These are phyloP conservation scores for Brevimyrus niger DNA, from an alignment of 2,113 vertebrate species.

Conservation along the genomic window DNA sequence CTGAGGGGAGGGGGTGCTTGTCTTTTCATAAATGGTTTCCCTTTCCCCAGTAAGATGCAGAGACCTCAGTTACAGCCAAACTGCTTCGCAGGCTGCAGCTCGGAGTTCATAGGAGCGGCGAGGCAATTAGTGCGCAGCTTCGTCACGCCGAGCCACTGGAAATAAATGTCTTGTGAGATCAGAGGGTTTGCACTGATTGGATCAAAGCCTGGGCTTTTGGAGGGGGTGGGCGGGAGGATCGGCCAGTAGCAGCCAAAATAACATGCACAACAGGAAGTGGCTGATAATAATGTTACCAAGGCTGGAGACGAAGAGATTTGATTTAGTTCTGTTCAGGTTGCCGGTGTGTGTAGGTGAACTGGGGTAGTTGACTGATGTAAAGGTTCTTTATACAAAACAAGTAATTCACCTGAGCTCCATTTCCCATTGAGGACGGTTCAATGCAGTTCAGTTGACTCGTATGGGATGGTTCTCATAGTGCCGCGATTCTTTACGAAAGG, in stretches of 20 bases:
- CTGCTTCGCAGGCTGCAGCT: background rate
- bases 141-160: background rate
- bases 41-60: background rate
- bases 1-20: background rate
- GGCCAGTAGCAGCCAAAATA: background rate
- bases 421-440: background rate
- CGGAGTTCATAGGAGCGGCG: background rate
- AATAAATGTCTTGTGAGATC: background rate
- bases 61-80: background rate
- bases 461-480: background rate
- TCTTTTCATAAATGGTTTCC: background rate
- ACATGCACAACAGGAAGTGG: constrained; percentile 8
- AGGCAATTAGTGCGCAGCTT: background rate
- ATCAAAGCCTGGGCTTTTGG: background rate
- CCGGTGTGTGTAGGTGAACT: background rate
- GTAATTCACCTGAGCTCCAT: background rate
- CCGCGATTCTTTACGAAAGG: background rate
- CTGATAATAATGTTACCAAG: background rate
- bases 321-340: background rate
- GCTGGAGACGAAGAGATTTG: background rate
- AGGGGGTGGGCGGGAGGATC: no score
- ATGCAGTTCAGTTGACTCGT: background rate
- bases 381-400: background rate
- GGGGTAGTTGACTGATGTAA: background rate
- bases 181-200: background rate